Percentiles rank a stretch among this genome's conserved stretches.
Conservation (phyloP, 2,888 invertebrate species). For the Caenorhabditis parvicauda region DNA sequence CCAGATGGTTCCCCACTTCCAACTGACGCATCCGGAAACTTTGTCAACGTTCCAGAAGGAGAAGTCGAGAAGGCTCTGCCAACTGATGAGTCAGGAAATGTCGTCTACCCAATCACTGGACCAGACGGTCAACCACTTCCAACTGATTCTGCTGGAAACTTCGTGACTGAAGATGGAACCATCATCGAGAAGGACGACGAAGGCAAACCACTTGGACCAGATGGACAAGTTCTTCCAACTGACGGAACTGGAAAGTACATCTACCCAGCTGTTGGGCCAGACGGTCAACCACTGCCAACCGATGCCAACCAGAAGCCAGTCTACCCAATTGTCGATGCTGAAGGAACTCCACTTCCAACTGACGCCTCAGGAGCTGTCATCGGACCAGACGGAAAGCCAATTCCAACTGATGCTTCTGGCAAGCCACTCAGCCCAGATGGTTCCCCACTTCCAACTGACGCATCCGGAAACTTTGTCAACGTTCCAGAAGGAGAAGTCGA, state of each 20-base stretch:
- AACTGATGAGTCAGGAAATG: conserved; percentile 16
- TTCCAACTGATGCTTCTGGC: conserved; percentile 39
- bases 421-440: conserved; percentile 27
- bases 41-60: background rate
- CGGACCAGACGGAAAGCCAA: conserved; percentile 8
- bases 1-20: conserved; percentile 9
- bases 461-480: conserved; percentile 4
- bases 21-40: conserved; percentile 8
- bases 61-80: conserved; percentile 4
- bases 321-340: no score
- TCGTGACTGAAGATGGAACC: conserved; percentile 1
- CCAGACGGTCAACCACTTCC: conserved; percentile 1
- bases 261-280: background rate
- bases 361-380: conserved; percentile 5
- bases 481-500: conserved; percentile 1
- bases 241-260: conserved; percentile 22
- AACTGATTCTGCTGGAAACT: conserved; percentile 19
- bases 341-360: conserved; percentile 13
- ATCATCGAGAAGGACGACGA: conserved; percentile 3
- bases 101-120: conserved; percentile 14
- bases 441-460: conserved; percentile 6
- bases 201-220: conserved; percentile 12
- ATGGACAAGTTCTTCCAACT: conserved; percentile 17
- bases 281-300: conserved; percentile 33
- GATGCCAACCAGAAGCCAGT: conserved; percentile 22